These are phyloP conservation scores for Platysteira castanea DNA, from an alignment of 2,113 vertebrate genomes.

Conservation along the genomic window DNA sequence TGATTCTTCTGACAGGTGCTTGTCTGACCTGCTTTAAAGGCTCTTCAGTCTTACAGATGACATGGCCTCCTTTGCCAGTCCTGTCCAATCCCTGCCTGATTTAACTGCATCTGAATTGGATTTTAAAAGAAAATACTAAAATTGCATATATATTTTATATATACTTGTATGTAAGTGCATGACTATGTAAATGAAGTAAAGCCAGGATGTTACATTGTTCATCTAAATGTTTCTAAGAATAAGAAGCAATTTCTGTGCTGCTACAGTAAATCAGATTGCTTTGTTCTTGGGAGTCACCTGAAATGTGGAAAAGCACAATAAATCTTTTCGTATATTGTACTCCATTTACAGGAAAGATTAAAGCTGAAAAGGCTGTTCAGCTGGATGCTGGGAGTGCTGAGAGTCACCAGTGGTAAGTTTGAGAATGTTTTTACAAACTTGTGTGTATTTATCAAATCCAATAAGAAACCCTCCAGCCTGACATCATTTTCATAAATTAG, in stretches of 20 bases:
- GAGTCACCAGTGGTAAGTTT: conserved; percentile 92
- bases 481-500: not conserved
- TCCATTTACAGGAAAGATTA: conserved; percentile 78
- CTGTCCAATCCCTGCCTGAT: not conserved
- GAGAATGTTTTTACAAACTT: not conserved
- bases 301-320: not conserved
- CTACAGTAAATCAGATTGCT: not conserved
- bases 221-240: not conserved
- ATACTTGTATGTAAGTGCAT: not conserved
- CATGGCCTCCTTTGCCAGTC: not conserved
- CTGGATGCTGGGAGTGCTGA: conserved; percentile 83
- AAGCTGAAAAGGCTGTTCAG: conserved; percentile 83
- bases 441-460: not conserved
- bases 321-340: not conserved
- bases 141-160: not conserved
- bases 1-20: not conserved
- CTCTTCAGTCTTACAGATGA: not conserved
- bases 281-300: not conserved
- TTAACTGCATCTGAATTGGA: not conserved
- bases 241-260: not conserved
- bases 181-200: not conserved
- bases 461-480: not conserved
- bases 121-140: not conserved
- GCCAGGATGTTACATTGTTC: not conserved
- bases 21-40: not conserved